Conservation (phyloP, 2,888 invertebrate genomes). For the Teinopalpus imperialis region DNA sequence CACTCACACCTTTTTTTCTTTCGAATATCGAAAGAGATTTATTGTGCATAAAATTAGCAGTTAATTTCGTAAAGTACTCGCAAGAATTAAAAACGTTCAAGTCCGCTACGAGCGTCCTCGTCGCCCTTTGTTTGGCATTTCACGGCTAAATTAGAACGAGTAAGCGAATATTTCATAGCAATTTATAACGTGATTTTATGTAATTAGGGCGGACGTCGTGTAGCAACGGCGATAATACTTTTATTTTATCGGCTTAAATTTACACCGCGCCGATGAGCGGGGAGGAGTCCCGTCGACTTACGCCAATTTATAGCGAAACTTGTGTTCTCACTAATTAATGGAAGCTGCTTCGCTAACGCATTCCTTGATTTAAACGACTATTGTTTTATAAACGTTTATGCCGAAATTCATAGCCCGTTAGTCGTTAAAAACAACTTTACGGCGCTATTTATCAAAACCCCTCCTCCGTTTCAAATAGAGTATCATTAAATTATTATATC, state of each 20-base stretch:
- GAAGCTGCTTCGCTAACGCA: conserved; percentile 65
- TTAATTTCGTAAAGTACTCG: conserved; percentile 57
- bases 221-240: conserved; percentile 64
- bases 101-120: conserved; percentile 53
- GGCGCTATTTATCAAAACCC: conserved; percentile 24
- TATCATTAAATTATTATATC: conserved; percentile 17
- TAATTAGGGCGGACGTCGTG: conserved; percentile 67
- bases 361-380: conserved; percentile 63
- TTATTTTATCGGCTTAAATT: conserved; percentile 78
- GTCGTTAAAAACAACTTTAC: conserved; percentile 25
- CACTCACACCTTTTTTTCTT: conserved; percentile 23
- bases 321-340: conserved; percentile 77
- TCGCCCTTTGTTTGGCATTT: conserved; percentile 65
- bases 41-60: conserved; percentile 57
- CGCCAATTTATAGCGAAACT: conserved; percentile 78
- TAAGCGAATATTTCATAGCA: conserved; percentile 61
- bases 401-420: conserved; percentile 25
- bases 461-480: conserved; percentile 7
- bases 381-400: conserved; percentile 55
- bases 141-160: conserved; percentile 55
- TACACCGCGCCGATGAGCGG: conserved; percentile 66
- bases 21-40: conserved; percentile 48
- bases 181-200: conserved; percentile 70
- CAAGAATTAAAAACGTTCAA: conserved; percentile 63
- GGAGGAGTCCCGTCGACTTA: conserved; percentile 57